Conservation (phyloP, 2,888 invertebrate species). For the Steinernema scapterisci region DNA sequence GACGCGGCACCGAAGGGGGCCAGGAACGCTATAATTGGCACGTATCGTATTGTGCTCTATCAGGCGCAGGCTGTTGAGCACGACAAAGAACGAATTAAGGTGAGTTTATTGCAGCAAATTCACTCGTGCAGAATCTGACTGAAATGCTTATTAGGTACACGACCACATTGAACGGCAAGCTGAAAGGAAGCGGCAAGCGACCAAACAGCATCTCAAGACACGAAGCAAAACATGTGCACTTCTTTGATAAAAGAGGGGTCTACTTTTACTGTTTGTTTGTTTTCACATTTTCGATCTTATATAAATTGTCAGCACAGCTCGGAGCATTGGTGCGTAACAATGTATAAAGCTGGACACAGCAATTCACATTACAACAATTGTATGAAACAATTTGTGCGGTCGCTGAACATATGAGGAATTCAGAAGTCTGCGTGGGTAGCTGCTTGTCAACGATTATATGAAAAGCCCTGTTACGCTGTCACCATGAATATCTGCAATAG, state of each 20-base stretch:
- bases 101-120: slow-evolving; percentile 23
- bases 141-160: slow-evolving; percentile 40
- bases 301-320: too few species aligned
- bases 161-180: slow-evolving; percentile 45
- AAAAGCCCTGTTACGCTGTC: too few species aligned
- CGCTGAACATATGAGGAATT: too few species aligned
- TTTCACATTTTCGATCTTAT: neutral
- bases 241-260: slow-evolving; percentile 42
- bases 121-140: neutral
- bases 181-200: slow-evolving; percentile 38
- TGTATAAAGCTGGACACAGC: too few species aligned
- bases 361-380: too few species aligned
- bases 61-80: slow-evolving; percentile 59
- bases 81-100: slow-evolving; percentile 52
- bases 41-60: slow-evolving; percentile 76
- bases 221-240: slow-evolving; percentile 58
- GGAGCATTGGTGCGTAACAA: too few species aligned
- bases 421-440: too few species aligned
- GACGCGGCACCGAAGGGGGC: slow-evolving; percentile 73
- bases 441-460: too few species aligned
- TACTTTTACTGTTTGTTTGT: too few species aligned
- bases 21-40: slow-evolving; percentile 76
- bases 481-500: too few species aligned
- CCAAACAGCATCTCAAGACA: slow-evolving; percentile 44
- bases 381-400: too few species aligned